Evolutionary conservation across 2,888 invertebrate species (phyloP).

Genomic region (Bimastos eiseni): DNA sequence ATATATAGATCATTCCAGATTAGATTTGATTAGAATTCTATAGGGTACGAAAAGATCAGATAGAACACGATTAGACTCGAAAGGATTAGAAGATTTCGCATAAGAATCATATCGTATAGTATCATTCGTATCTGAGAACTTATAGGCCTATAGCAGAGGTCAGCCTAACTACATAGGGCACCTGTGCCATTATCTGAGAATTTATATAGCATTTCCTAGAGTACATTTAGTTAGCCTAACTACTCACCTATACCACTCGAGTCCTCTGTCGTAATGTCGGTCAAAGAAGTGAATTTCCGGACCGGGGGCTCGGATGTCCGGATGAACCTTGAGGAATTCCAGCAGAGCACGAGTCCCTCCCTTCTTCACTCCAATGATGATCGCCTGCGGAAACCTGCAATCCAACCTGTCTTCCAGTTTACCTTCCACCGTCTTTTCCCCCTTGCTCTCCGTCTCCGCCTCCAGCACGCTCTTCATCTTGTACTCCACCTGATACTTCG

Average conservation of each 20-base stretch:
- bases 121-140: no score
- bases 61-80: no score
- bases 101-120: no score
- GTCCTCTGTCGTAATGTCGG: conserved; percentile 80
- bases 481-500: no score
- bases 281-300: conserved; percentile 92
- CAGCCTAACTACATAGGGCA: no score
- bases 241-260: conserved; percentile 81
- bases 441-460: not conserved
- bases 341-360: conserved; percentile 62
- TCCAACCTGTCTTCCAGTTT: not conserved
- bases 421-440: not conserved
- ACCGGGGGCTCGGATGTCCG: conserved; percentile 83
- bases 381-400: conserved; percentile 35
- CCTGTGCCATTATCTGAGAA: no score
- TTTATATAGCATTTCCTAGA: no score
- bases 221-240: not conserved
- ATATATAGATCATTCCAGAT: no score
- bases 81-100: no score
- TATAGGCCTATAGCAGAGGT: no score
- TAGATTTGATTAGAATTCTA: no score
- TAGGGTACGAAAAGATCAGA: no score
- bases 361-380: conserved; percentile 63
- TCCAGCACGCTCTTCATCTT: not conserved
- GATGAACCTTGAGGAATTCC: conserved; percentile 59